Evolutionary conservation across 2,113 vertebrate genomes (phyloP), one percentile per base, ranked within the genome.

Genomic region (Perca flavescens): DNA sequence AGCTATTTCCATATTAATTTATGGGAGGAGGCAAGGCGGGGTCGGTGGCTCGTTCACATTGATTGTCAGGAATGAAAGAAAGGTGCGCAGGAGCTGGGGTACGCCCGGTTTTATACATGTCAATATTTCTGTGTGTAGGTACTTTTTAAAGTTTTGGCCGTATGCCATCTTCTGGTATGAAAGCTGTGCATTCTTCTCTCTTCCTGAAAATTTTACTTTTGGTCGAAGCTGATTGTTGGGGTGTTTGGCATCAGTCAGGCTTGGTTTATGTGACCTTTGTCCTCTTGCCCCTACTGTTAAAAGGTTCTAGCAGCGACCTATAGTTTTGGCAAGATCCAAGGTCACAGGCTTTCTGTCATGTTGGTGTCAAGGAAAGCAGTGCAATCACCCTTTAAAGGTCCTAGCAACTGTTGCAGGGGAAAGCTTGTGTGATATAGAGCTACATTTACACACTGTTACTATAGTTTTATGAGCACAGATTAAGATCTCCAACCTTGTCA

Each of bases 201-300:
- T 17, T 65, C 43, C 5, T 12, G 6, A 62, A 17, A n/a, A 17
- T 7, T 2, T 36, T 66, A 19, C 25, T 65, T 49, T 64, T 36
- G 5, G 46, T 52, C n/a, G 7, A 1, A 66, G 19, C 17, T 68
- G 49, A 63, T 19, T 63, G 40, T 49, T 1, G 1, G 31, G 14
- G 14, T 47, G 8, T 75, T 67, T 62, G 61, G 19, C 7, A 10
- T 43, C 40, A 66, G 8, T 82, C 60, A 34, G 57, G 19, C 47
- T 54, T 43, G 22, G 9, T 68, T 82, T 53, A 17, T 60, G 61
- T 72, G 60, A 65, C 50, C 73, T 57, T 34, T 25, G 36, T 50
- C 40, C 34, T 19, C 28, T 22, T 2, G 4, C 56, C 15, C 10
- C 4, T 53, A 34, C 46, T 25, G 46, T 65, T 68, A 28, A 58